phyloP scores from a whole-genome alignment of 2,888 invertebrate species.

The Stomorhina lunata region DNA sequence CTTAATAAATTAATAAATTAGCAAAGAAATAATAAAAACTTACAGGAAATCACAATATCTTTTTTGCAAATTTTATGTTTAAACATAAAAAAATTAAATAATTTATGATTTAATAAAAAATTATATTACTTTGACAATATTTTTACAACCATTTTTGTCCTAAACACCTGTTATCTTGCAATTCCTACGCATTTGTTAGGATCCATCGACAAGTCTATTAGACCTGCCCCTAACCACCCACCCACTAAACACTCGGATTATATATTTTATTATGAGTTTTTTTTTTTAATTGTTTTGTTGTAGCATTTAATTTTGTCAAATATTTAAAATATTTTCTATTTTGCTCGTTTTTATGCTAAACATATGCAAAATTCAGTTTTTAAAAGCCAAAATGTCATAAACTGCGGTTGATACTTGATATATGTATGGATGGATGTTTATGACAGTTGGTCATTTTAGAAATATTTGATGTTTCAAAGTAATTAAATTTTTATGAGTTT shows the following conservation, averaged over 20 bases:
- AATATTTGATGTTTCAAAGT: neutral
- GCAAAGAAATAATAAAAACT: neutral
- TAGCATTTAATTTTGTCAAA: neutral
- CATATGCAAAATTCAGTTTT: no score
- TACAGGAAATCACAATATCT: neutral
- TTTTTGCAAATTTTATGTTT: neutral
- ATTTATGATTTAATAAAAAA: no score
- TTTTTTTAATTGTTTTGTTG: no score
- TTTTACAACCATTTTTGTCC: neutral
- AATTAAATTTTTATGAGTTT: neutral
- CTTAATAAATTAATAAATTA: neutral
- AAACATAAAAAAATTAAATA: neutral
- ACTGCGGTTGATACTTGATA: neutral
- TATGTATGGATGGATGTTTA: neutral
- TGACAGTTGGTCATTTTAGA: neutral
- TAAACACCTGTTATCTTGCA: neutral
- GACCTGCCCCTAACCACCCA: no score
- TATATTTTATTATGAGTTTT: no score
- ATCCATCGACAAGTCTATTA: no score
- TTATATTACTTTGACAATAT: no score
- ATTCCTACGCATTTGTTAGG: no score
- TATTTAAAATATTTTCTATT: slow-evolving; percentile 1
- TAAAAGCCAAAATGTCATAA: neutral
- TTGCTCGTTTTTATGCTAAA: no score
- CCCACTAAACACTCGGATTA: no score